Base-by-base conservation (phyloP, 1,140 invertebrate species). In the Lordiphosa collinella region DNA sequence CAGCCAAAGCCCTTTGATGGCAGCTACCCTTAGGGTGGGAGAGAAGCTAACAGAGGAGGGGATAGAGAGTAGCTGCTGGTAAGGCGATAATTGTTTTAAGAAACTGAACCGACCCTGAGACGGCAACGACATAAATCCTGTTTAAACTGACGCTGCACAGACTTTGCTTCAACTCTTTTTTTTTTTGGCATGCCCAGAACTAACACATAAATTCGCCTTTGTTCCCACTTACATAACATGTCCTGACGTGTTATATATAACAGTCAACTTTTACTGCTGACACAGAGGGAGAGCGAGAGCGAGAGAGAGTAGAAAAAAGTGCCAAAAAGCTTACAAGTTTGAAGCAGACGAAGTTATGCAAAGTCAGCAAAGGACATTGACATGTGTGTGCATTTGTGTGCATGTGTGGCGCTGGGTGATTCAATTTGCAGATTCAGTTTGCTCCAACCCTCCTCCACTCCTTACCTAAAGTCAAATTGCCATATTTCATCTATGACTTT, bases 401-500 rank as follows among this genome's bases (percentile, higher is more conserved):
- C 55, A 46, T 61, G 37, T 65, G 49, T 49, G 22, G 47, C 57
- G 50, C 12, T 40, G 66, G 44, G 71, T 58, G 76, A 82, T 82
- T 82, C 76, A 82, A 82, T 82, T 82, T 82, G 78, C 76, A 82
- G 76, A 82, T 80, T 67, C 71, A 60, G 76, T 71, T 52, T 66
- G 60, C 75, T 73, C 74, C 57, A 53, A 16, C 31, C 41, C 35
- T 59, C 31, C 43, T 18, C 18, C 37, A 48, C n/a, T n/a, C n/a
- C n/a, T n/a, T n/a, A n/a, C 48, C 48, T 34, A 58, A 66, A 82
- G 76, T 59, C 78, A 76, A 84, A 82, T 84, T 69, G 78, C 72
- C 78, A 82, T 82, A 82, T 82, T 78, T 82, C 76, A 82, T 84
- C 58, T 69, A 76, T 61, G 76, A 82, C 76, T 80, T 82, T 82